A percentile compares a stretch with the other conserved stretches of the same genome.
phyloP scores from a whole-genome alignment of 2,113 vertebrate genomes.

The Halcyon malimbica region DNA sequence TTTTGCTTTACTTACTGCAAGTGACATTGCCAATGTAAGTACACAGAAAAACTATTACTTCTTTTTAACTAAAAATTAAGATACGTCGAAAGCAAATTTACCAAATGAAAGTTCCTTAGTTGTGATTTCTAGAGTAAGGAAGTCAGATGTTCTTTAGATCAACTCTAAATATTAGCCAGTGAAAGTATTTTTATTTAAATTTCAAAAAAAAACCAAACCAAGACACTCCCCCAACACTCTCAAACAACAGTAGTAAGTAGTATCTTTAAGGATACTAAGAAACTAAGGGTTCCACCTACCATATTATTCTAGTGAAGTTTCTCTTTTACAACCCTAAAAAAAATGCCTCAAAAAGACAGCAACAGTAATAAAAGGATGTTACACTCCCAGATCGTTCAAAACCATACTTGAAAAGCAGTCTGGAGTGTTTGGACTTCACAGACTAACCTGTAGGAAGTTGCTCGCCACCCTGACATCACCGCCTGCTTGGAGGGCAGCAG shows the following conservation, averaged over 20 bases:
- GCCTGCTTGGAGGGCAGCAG: not conserved
- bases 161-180: not conserved
- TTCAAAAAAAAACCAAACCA: not conserved
- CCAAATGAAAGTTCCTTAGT: not conserved
- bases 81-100: not conserved
- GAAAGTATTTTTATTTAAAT: not conserved
- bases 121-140: not conserved
- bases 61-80: not conserved
- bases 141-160: not conserved
- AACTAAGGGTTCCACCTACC: not conserved
- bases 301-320: not conserved
- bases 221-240: not conserved
- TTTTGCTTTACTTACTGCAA: not conserved
- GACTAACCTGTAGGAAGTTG: not conserved
- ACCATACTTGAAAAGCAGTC: not conserved
- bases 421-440: not conserved
- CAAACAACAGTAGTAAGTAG: not conserved
- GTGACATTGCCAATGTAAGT: accelerated
- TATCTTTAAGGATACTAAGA: not conserved
- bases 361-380: not conserved
- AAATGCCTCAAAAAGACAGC: not conserved
- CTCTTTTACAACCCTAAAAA: not conserved
- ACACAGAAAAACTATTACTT: not conserved
- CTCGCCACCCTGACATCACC: not conserved
- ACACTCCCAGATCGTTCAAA: not conserved